Evolutionary conservation across 2,797 vertebrate species (phyloP).

Genomic region (Hoplostethus mediterraneus): DNA sequence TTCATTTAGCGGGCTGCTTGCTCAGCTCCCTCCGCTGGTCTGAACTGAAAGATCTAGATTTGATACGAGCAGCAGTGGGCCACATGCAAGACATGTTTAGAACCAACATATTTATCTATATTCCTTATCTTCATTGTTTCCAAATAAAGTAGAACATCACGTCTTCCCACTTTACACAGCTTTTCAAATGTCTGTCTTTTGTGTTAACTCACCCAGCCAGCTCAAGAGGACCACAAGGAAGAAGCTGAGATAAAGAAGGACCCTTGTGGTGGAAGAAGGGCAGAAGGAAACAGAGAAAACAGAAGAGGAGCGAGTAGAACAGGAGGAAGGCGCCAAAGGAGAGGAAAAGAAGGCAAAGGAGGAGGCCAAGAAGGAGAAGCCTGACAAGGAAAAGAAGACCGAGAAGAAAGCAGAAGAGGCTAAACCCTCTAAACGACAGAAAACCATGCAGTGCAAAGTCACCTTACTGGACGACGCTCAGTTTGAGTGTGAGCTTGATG

Average conservation of each 20-base stretch:
- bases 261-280: constrained; percentile 39
- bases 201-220: constrained; percentile 75
- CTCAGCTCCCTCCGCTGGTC: constrained; percentile 33
- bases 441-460: constrained; percentile 93
- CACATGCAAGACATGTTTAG: neutral
- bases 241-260: constrained; percentile 54
- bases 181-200: constrained; percentile 28
- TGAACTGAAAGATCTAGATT: constrained; percentile 2
- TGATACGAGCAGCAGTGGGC: neutral
- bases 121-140: neutral
- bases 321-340: constrained; percentile 68
- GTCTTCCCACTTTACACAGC: neutral
- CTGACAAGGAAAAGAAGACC: constrained; percentile 73
- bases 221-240: constrained; percentile 84
- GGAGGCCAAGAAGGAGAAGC: constrained; percentile 75
- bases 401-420: constrained; percentile 79
- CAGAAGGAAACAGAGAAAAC: constrained; percentile 67
- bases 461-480: constrained; percentile 91
- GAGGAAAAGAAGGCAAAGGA: constrained; percentile 75
- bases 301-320: constrained; percentile 74
- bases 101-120: neutral
- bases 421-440: constrained; percentile 85
- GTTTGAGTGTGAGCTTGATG: constrained; percentile 93
- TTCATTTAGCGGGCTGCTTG: constrained; percentile 52
- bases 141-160: neutral